Conservation (phyloP, 2,113 vertebrate genomes). For the Phyllopteryx taeniolatus region DNA sequence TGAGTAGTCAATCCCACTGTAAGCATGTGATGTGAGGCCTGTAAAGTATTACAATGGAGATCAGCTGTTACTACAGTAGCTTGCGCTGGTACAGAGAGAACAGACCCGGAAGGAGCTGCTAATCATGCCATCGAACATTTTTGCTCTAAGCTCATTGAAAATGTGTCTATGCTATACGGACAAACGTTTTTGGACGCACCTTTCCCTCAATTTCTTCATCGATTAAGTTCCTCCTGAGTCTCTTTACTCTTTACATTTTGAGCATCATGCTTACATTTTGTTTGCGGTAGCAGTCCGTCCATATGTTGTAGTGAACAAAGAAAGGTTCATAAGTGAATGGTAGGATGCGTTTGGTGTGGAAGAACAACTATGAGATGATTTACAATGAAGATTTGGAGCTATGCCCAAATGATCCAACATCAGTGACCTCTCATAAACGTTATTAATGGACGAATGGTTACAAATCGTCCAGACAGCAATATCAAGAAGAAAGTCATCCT, state of each 20-base stretch:
- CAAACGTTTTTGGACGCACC: not conserved
- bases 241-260: not conserved
- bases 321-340: not conserved
- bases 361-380: not conserved
- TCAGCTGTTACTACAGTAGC: slow-evolving; percentile 58
- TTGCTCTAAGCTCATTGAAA: slow-evolving; percentile 7
- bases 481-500: not conserved
- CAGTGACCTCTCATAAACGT: no score
- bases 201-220: not conserved
- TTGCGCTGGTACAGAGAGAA: slow-evolving; percentile 46
- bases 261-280: not conserved
- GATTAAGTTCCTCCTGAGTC: not conserved
- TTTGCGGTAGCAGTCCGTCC: not conserved
- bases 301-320: not conserved
- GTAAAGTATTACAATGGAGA: slow-evolving; percentile 52
- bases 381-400: not conserved
- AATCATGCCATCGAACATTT: not conserved
- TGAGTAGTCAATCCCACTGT: slow-evolving; percentile 55
- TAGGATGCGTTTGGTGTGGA: not conserved
- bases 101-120: not conserved
- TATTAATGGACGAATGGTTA: no score
- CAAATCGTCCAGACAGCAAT: not conserved
- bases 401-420: no score
- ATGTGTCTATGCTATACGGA: not conserved
- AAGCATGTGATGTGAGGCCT: slow-evolving; percentile 53